Evolutionary conservation across 2,888 invertebrate species (phyloP), one percentile per base, ranked within the genome.

Genomic region (Mycalesis mineus): DNA sequence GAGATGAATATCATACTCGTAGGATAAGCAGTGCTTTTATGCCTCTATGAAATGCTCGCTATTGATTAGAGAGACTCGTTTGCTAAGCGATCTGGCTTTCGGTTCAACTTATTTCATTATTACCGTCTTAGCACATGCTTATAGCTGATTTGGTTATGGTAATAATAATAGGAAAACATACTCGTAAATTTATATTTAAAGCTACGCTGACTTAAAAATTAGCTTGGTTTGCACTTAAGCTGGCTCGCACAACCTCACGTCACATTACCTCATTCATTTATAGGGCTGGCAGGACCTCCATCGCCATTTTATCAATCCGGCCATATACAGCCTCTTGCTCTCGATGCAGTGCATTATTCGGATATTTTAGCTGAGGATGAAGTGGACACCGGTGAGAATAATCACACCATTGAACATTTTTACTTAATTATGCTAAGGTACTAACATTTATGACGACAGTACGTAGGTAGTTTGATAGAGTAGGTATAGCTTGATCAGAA

Each of bases 361-460:
- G 49, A 14, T 8, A 28, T 15, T 33, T 14, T 37, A 15, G 14
- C 9, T 13, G 49, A 37, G 8, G 49, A 28, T 13, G 22, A 9
- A 22, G 9, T 9, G 9, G 39, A 37, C 28, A 7, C 9, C 9
- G 49, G 49, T 49, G 22, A 49, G 49, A 37, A 47, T 48, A 29
- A 28, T 11, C 15, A n/a, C 33, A n/a, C 17, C 15, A 48, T 22
- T n/a, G 0, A 13, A 31, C 17, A 36, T 33, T 33, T 9, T 33
- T 13, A 28, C 2, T 13, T 36, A 33, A 8, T 31, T 13, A n/a
- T n/a, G 28, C 5, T 44, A 8, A 1, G 7, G 6, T 29, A 28
- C 28, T 29, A 31, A 14, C 31, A 14, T 31, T 45, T 8, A 33
- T 47, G 47, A 47, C 47, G 47, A 47, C 47, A 47, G 47, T 47